Percentiles rank a stretch among this genome's conserved stretches.
Evolutionary conservation across 2,797 vertebrate genomes (phyloP).

Genomic region (Pelobates cultripes): DNA sequence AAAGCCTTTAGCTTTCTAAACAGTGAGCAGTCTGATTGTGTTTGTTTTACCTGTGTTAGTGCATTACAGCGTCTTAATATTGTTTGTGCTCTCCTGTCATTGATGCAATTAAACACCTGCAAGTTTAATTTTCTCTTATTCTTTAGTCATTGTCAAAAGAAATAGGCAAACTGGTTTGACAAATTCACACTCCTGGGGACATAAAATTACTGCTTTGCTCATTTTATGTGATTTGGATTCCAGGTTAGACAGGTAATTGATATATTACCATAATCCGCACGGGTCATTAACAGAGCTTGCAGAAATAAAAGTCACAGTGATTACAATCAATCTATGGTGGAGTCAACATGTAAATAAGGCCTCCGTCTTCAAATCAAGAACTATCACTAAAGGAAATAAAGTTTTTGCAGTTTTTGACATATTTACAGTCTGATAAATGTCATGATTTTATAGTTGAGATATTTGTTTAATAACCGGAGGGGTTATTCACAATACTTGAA

Average conservation of each 20-base stretch:
- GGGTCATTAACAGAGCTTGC: neutral
- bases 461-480: neutral
- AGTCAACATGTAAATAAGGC: neutral
- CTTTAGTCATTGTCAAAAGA: neutral
- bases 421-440: neutral
- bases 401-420: neutral
- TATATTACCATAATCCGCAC: too few relatives aligned
- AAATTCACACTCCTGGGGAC: neutral
- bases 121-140: constrained; percentile 4
- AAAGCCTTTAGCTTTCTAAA: neutral
- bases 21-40: neutral
- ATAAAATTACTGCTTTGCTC: too few relatives aligned
- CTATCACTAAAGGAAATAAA: neutral
- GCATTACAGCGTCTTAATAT: neutral
- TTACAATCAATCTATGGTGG: neutral
- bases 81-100: neutral
- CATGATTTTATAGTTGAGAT: neutral
- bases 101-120: neutral
- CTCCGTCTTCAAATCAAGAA: neutral
- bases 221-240: too few relatives aligned
- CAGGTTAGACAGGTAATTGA: too few relatives aligned
- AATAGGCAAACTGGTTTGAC: neutral
- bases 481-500: neutral
- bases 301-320: neutral
- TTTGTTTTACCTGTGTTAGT: neutral